Evolutionary conservation across 2,797 vertebrate genomes (phyloP).

Genomic region (Fundulus diaphanus): DNA sequence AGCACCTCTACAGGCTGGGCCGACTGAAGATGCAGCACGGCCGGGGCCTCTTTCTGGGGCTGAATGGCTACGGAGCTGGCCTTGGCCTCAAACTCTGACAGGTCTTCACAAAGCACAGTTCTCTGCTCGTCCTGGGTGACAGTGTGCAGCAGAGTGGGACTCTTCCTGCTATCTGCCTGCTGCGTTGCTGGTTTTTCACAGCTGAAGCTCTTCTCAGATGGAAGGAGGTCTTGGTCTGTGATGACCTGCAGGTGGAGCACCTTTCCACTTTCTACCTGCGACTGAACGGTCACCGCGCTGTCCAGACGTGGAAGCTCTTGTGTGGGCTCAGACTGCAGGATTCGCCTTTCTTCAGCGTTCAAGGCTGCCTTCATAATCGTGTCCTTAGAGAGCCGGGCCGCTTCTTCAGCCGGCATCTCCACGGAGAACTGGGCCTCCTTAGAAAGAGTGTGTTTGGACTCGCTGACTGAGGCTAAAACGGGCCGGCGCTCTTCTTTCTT

Average conservation of each 20-base stretch:
- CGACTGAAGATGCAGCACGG: slow-evolving; percentile 79
- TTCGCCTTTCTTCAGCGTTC: slow-evolving; percentile 78
- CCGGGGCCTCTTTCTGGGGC: slow-evolving; percentile 66
- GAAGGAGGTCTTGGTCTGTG: slow-evolving; percentile 79
- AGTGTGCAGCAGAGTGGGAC: slow-evolving; percentile 78
- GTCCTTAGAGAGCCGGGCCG: slow-evolving; percentile 71
- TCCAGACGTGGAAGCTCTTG: slow-evolving; percentile 74
- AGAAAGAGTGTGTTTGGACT: slow-evolving; percentile 73
- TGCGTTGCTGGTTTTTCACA: slow-evolving; percentile 77
- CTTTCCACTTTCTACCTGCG: slow-evolving; percentile 78
- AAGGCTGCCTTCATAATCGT: slow-evolving; percentile 70
- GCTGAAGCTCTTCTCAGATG: slow-evolving; percentile 77
- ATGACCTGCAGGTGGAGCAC: slow-evolving; percentile 82
- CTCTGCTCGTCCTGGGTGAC: slow-evolving; percentile 77
- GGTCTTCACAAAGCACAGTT: slow-evolving; percentile 73
- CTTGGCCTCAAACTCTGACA: slow-evolving; percentile 69
- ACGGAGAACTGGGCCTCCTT: slow-evolving; percentile 74
- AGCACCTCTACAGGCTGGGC: slow-evolving; percentile 72
- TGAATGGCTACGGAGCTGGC: slow-evolving; percentile 58
- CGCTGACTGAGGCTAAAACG: slow-evolving; percentile 69
- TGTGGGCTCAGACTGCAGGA: slow-evolving; percentile 75
- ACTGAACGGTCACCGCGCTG: slow-evolving; percentile 60
- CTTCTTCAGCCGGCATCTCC: slow-evolving; percentile 69
- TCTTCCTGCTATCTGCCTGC: slow-evolving; percentile 73
- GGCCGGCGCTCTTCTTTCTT: slow-evolving; percentile 65